Base-by-base conservation (phyloP, 2,888 invertebrate genomes). In the Leptopterna dolabrata region DNA sequence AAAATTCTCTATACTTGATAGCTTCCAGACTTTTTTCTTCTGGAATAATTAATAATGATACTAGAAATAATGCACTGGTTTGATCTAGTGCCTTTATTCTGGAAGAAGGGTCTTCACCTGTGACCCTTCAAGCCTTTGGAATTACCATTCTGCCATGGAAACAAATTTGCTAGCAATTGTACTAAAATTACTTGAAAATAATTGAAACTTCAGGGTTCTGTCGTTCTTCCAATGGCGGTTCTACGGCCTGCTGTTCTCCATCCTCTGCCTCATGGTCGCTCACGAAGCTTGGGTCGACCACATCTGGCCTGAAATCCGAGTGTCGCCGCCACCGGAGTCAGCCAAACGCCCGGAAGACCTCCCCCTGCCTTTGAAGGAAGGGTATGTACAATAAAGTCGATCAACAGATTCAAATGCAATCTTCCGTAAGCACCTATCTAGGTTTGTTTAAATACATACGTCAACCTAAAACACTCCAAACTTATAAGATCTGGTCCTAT, bases 221-320 rank as follows among this genome's bases (percentile, higher is more conserved):
- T 90, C 92, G 86, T 91, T 91, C 88, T 91, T 91, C 86, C 91
- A 93, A 89, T 88, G 92, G 89, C 90, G 91, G 90, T 90, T 93
- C 90, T 91, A 92, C 91, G 91, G 92, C 89, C 90, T 93, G 90
- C 86, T 93, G 90, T 91, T 93, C 91, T 87, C 91, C 29, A 87
- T 90, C 11, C 87, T 91, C 47, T 90, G 92, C 27, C 88, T 90
- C 29, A 89, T 90, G 47, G 91, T 92, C 82, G 84, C 91, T 29
- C 91, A 91, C 87, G 92, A 92, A 89, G 90, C 91, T 70, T 90
- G 90, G 89, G 87, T 90, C 47, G 90, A 90, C 76, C 89, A 89
- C 84, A 89, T 90, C 63, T 90, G 90, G 90, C 90, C 90, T 30
- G 90, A 90, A 89, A 89, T 90, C 36, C 87, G 90, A 29, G 89